A percentile compares a stretch with the other conserved stretches of the same genome.
Conservation (phyloP, 2,888 invertebrate species). For the Dolomedes plantarius region DNA sequence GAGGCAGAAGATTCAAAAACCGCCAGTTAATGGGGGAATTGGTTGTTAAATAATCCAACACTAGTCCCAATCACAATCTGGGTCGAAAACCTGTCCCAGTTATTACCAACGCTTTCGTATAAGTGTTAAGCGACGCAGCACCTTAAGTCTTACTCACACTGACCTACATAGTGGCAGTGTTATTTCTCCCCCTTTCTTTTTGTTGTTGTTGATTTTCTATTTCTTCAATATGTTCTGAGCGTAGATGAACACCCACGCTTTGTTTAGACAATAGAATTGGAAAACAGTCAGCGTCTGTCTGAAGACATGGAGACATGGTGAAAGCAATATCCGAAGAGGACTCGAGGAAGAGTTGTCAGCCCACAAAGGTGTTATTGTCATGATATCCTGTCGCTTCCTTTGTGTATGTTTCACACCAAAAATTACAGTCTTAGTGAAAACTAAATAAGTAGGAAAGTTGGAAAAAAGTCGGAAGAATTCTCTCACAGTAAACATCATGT, state of each 20-base stretch:
- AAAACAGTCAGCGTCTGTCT: background rate
- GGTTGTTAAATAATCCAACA: too few species aligned
- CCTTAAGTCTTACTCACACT: background rate
- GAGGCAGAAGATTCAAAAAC: too few species aligned
- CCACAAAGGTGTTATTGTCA: background rate
- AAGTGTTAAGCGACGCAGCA: background rate
- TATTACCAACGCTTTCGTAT: background rate
- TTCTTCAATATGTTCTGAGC: background rate
- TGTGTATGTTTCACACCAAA: background rate
- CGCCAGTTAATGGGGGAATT: too few species aligned
- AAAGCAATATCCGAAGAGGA: background rate
- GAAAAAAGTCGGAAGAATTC: too few species aligned
- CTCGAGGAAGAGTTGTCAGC: background rate
- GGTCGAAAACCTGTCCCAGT: conserved; percentile 28
- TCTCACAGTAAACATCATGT: too few species aligned
- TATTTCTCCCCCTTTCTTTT: background rate
- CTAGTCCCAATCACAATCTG: too few species aligned
- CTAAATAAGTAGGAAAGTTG: background rate
- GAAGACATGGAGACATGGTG: background rate
- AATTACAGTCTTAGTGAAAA: background rate
- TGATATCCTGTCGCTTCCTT: background rate
- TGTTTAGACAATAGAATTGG: background rate
- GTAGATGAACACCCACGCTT: background rate
- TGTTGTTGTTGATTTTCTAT: too few species aligned
- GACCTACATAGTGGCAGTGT: background rate